Evolutionary conservation across 2,113 vertebrate genomes (phyloP).

Genomic region (Tympanuchus pallidicinctus): DNA sequence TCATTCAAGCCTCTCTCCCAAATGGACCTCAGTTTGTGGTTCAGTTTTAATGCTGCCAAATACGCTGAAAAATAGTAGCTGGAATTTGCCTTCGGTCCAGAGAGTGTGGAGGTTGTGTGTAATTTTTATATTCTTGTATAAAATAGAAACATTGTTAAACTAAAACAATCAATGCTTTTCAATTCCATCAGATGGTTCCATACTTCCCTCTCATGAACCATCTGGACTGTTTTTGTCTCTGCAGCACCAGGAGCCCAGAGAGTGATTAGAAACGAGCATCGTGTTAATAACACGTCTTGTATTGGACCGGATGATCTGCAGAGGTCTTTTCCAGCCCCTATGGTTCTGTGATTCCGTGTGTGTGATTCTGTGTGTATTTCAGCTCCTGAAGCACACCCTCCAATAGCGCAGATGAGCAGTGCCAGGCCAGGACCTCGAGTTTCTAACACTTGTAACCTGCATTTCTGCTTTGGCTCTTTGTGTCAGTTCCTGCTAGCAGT

Average conservation of each 20-base stretch:
- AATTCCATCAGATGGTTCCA: neutral
- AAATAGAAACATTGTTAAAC: neutral
- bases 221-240: neutral
- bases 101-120: neutral
- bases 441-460: neutral
- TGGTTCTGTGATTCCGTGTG: too few species aligned
- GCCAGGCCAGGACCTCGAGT: neutral
- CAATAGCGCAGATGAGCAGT: neutral
- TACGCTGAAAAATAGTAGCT: neutral
- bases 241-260: neutral
- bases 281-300: neutral
- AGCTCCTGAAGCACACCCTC: neutral
- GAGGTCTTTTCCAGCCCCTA: too few species aligned
- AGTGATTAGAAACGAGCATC: neutral
- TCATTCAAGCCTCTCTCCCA: neutral
- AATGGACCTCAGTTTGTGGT: neutral
- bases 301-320: too few species aligned
- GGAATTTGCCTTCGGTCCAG: neutral
- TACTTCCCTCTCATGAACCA: neutral
- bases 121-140: neutral
- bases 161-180: neutral
- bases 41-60: neutral
- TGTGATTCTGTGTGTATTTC: neutral
- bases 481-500: neutral
- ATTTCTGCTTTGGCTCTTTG: neutral